Evolutionary conservation across 1,140 invertebrate species (phyloP), one percentile per base, ranked within the genome.

Genomic region (Drosophila melanica): DNA sequence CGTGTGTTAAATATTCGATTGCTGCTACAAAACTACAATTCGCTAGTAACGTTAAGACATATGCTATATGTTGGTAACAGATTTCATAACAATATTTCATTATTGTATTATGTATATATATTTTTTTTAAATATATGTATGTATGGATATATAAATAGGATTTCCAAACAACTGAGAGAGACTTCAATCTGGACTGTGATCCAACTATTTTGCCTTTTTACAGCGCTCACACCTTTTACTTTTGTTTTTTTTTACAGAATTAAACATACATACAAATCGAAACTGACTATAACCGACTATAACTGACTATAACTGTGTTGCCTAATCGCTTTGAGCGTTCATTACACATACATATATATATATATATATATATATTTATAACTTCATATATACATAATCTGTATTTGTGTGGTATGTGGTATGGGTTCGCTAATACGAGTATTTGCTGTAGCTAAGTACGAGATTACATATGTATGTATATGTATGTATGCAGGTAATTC

Each of bases 281-380:
- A 37, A 65, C 44, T 50, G 54, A 18, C 18, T 55, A n/a, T 60
- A 62, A 12, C 27, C 45, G 51, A 64, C 42, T 48, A 54, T 67
- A 51, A 37, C 53, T 23, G 53, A 47, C 50, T 65, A 64, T 71
- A 69, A 67, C 68, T 69, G 45, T 44, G 30, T 37, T 68, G 50
- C 51, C 69, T 85, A 77, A 66, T 81, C 81, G 81, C 81, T 86
- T 86, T 86, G 82, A 86, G 81, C 81, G 82, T 73, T 58, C 58
- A 37, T 47, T 55, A 57, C 30, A 82, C 75, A 81, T 73, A 35
- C 2, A 33, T 8, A 33, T 33, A 33, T 33, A 33, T 33, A 4
- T 27, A 4, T 27, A 18, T 18, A 18, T 18, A 18, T 18, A 18
- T 18, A 68, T 72, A 78, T 62, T 41, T 41, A 44, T 64, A 70